phyloP scores from a whole-genome alignment of 2,797 vertebrate genomes.

The Coendou prehensilis region DNA sequence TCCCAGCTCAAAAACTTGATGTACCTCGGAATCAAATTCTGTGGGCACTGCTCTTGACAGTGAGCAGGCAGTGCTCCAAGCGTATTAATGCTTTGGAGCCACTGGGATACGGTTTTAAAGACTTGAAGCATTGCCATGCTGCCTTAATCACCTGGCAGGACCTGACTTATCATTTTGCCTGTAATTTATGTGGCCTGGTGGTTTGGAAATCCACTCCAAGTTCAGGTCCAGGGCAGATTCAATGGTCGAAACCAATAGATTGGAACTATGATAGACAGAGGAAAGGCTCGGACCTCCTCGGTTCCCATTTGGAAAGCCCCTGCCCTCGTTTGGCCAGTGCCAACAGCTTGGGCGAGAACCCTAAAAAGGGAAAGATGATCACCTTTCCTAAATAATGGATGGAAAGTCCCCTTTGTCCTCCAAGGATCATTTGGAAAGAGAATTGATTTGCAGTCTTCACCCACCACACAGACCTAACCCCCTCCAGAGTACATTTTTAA shows the following conservation, averaged over 20 bases:
- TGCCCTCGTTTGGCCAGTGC: rapidly evolving
- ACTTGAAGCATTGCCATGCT: slow-evolving; percentile 51
- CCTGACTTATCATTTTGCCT: slow-evolving; percentile 55
- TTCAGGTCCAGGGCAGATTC: slow-evolving; percentile 42
- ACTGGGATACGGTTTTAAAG: slow-evolving; percentile 72
- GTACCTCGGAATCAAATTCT: slow-evolving; percentile 65
- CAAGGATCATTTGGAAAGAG: slow-evolving; percentile 3
- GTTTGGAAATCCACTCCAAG: slow-evolving; percentile 63
- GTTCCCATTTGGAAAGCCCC: background rate
- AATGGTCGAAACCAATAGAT: slow-evolving; percentile 53
- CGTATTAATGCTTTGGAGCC: slow-evolving; percentile 55
- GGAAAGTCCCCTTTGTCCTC: background rate
- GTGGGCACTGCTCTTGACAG: background rate
- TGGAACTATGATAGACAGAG: background rate
- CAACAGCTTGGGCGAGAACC: background rate
- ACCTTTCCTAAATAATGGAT: background rate
- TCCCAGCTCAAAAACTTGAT: slow-evolving; percentile 51
- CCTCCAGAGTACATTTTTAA: slow-evolving; percentile 64
- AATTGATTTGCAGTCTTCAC: background rate
- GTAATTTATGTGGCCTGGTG: slow-evolving; percentile 71
- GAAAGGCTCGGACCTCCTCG: background rate
- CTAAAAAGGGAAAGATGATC: background rate
- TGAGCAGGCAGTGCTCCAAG: slow-evolving; percentile 68
- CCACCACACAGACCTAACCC: slow-evolving; percentile 6
- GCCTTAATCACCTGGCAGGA: slow-evolving; percentile 71